Base-by-base conservation (phyloP, 2,797 vertebrate species). In the Glyptemys insculpta region DNA sequence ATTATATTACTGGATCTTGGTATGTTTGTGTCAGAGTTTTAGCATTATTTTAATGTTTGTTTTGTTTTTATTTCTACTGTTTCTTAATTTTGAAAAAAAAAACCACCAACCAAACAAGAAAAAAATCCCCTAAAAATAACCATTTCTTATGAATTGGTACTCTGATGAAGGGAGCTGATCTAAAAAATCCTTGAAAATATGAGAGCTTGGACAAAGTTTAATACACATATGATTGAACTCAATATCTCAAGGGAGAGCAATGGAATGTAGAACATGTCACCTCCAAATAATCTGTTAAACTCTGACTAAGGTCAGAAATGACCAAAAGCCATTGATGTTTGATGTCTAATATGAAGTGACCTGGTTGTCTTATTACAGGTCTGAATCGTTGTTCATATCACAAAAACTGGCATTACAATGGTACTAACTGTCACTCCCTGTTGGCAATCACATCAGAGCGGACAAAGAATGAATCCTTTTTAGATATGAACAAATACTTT, bases 381-480 rank as follows among this genome's bases (percentile, higher is more conserved):
- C 81, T 87, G 89, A 93, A 79, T 92, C 96, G 85, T 95, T 94
- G 91, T 62, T 94, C 85, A 96, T 81, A 96, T 92, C 79, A 86
- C 92, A 62, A 83, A 91, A 94, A 29, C 0, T 90, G 83, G 86
- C 11, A 1, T 86, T 91, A 83, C 95, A 97, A 91, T 96, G 94
- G 95, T 96, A 95, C 91, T 86, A 95, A 92, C 96, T 97, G 96
- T 97, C 96, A 97, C 34, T 93, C 80, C 86, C 82, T 90, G 92
- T 96, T 97, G 94, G 86, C 89, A 85, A 44, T 95, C 94, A 89
- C 91, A 72, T 95, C 86, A 97, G 82, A 90, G 89, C 91, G 92
- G 95, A 92, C 95, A 91, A 92, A 92, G 84, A 95, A 94, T 68
- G n/a, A 59, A 89, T 91, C 95, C 92, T 74, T 90, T 80, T 56